A percentile compares a stretch with the other conserved stretches of the same genome.
Conservation (phyloP, 2,113 vertebrate genomes). For the Megatriorchis doriae region DNA sequence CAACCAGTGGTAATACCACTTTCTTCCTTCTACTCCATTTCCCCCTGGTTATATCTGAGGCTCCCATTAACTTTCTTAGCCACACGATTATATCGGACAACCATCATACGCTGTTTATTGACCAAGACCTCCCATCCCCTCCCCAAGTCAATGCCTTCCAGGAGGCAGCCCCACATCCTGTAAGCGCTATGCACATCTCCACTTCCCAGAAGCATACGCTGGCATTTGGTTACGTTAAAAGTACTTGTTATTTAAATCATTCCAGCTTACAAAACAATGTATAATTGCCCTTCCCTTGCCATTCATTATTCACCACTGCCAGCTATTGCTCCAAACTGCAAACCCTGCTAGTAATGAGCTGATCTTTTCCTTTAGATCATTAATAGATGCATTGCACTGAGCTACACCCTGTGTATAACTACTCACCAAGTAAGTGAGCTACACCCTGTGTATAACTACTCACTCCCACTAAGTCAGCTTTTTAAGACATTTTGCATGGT, state of each 20-base stretch:
- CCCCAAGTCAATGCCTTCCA: not conserved
- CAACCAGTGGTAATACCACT: not conserved
- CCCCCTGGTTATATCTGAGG: not conserved
- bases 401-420: not conserved
- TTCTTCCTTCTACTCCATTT: not conserved
- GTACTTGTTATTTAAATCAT: not conserved
- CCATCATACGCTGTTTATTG: not conserved
- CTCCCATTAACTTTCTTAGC: not conserved
- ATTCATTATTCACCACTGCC: not conserved
- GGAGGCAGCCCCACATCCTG: constrained; percentile 6
- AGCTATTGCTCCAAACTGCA: not conserved
- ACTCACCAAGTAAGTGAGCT: not conserved
- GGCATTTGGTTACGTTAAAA: not conserved
- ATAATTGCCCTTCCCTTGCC: not conserved
- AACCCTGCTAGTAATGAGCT: not conserved
- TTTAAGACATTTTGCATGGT: not conserved
- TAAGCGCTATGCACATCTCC: not conserved
- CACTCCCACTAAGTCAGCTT: not conserved
- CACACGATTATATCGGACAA: not conserved
- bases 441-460: not conserved
- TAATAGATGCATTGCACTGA: not conserved
- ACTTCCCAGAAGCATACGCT: not conserved
- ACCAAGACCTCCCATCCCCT: not conserved
- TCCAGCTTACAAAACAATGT: not conserved
- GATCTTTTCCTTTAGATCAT: not conserved